A percentile compares a stretch with the other conserved stretches of the same genome.
Conservation (phyloP, 2,888 invertebrate genomes). For the Aspidiotus rigidus region DNA sequence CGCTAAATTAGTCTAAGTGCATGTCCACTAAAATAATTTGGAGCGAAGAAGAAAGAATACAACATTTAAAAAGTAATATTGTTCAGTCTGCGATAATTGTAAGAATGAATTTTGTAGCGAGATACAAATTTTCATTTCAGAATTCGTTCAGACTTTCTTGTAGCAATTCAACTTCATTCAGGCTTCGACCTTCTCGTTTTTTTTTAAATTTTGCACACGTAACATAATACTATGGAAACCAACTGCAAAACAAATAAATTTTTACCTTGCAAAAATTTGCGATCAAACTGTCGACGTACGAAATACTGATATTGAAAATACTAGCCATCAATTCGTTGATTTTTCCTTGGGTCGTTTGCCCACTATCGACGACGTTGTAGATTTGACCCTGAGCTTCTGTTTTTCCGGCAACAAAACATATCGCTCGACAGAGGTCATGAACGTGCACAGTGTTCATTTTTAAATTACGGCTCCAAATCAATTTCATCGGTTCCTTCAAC, state of each 20-base stretch:
- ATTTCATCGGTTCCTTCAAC: slow-evolving; percentile 79
- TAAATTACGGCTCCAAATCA: slow-evolving; percentile 76
- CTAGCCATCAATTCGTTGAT: slow-evolving; percentile 70
- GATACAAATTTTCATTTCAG: no score
- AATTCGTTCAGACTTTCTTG: no score
- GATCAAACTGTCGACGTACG: slow-evolving; percentile 74
- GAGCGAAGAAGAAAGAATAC: no score
- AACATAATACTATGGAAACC: slow-evolving; percentile 47
- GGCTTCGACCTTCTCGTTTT: slow-evolving; percentile 66
- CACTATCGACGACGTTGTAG: slow-evolving; percentile 76
- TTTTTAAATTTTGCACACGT: slow-evolving; percentile 69
- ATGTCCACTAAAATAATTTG: no score
- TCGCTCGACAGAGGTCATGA: slow-evolving; percentile 68
- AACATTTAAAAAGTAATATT: no score
- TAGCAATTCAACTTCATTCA: no score
- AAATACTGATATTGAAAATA: slow-evolving; percentile 75
- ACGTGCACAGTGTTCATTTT: slow-evolving; percentile 83
- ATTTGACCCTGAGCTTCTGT: slow-evolving; percentile 50
- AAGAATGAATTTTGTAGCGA: no score
- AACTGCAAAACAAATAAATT: neutral
- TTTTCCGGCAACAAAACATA: slow-evolving; percentile 60
- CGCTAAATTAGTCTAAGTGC: no score
- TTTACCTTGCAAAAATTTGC: slow-evolving; percentile 66
- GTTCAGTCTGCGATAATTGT: no score
- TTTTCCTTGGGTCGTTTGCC: slow-evolving; percentile 73